Evolutionary conservation across 2,113 vertebrate species (phyloP).

Genomic region (Trochalopteron elliotii): DNA sequence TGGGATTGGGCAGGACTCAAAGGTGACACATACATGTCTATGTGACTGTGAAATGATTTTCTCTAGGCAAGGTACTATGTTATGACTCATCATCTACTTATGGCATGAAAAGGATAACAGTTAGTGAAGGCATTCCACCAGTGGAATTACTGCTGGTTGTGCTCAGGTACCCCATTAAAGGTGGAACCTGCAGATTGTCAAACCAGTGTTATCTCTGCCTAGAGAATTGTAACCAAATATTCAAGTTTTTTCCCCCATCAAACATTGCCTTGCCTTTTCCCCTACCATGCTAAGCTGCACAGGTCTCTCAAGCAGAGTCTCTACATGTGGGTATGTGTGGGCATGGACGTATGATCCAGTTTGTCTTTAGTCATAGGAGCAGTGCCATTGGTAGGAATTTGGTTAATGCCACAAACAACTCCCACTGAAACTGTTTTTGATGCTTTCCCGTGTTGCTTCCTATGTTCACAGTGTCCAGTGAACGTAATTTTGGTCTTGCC

Average conservation of each 20-base stretch:
- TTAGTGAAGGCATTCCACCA: not conserved
- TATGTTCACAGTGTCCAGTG: not conserved
- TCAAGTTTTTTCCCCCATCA: not conserved
- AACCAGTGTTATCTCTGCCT: not conserved
- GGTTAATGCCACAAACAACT: not conserved
- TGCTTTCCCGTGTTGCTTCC: not conserved
- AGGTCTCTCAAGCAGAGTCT: not conserved
- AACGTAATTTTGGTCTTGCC: not conserved
- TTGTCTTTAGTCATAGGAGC: not conserved
- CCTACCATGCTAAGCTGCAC: fast-evolving
- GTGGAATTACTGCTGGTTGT: not conserved
- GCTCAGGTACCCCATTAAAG: not conserved
- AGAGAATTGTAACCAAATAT: not conserved
- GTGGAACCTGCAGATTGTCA: not conserved
- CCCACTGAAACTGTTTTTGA: not conserved
- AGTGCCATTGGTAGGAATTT: not conserved
- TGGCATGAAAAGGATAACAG: not conserved
- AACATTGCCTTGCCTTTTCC: not conserved
- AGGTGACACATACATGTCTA: fast-evolving
- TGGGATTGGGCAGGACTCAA: not conserved
- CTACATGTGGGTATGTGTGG: not conserved
- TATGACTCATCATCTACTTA: not conserved
- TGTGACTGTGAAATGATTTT: not conserved
- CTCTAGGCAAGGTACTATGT: not conserved
- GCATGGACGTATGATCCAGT: not conserved